Evolutionary conservation across 2,888 invertebrate species (phyloP), one percentile per base, ranked within the genome.

Genomic region (Acleris holmiana): DNA sequence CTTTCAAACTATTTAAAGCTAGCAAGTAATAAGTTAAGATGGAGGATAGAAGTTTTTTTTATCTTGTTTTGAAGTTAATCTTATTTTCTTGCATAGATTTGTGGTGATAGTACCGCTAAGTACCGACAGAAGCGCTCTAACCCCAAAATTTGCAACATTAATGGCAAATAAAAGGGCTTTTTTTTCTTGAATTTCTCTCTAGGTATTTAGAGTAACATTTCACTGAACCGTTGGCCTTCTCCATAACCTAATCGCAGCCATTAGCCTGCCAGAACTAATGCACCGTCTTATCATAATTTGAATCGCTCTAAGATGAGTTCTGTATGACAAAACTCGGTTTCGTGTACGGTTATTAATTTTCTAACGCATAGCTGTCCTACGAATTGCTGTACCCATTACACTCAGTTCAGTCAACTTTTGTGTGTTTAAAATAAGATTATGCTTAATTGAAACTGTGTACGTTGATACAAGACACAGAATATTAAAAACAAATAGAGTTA

Each of bases 201-300:
- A n/a, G n/a, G n/a, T 53, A 29, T 40, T 47, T 40, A 19, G 19
- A 19, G 6, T 51, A 4, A 41, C 65, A 65, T 65, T 60, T 65
- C 65, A 65, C 65, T 49, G 55, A 53, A 29, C 23, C 46, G 17
- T 17, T 17, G 5, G 35, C 29, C 8, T 2, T 53, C 58, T 58
- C 61, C 80, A 79, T 73, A 82, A 78, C 80, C 84, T 86, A 89
- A 89, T 88, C 84, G 86, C 78, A 72, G 78, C 84, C 87, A 91
- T 91, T 91, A 91, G 79, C 80, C 84, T 92, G 86, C 90, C 91
- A 89, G 90, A 92, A 92, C 92, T 91, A 92, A 92, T 92, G 88
- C 83, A 74, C 72, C 76, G 81, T 78, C 88, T 91, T 92, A 92
- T 92, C 92, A 88, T 92, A 91, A 91, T 91, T 89, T 84, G 86